Evolutionary conservation across 2,888 invertebrate species (phyloP).

Genomic region (Thymelicus lineola): DNA sequence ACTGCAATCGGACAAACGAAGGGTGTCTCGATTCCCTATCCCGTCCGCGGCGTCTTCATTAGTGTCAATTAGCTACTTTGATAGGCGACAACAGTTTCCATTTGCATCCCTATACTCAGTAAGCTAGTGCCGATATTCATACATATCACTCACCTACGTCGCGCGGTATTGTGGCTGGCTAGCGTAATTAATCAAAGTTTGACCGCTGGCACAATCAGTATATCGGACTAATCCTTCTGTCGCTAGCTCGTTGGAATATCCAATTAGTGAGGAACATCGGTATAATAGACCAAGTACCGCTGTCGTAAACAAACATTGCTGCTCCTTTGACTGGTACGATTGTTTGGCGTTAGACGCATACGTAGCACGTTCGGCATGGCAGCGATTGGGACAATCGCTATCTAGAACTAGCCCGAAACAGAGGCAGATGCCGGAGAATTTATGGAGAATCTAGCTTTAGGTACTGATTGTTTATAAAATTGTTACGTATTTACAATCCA

Average conservation of each 20-base stretch:
- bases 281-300: slow-evolving; percentile 55
- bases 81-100: not conserved
- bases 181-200: slow-evolving; percentile 37
- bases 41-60: not conserved
- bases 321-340: slow-evolving; percentile 56
- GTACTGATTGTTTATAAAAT: no score
- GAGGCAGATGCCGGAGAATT: no score
- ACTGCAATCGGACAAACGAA: not conserved
- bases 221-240: slow-evolving; percentile 35
- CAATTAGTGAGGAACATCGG: slow-evolving; percentile 57
- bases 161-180: slow-evolving; percentile 1
- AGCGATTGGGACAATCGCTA: not conserved
- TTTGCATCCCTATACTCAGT: not conserved
- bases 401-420: not conserved
- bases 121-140: not conserved
- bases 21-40: not conserved
- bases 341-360: slow-evolving; percentile 11
- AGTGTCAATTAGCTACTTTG: not conserved
- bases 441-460: no score
- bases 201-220: slow-evolving; percentile 43
- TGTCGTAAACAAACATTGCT: slow-evolving; percentile 57
- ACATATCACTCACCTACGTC: slow-evolving; percentile 15
- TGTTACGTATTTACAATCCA: no score
- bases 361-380: not conserved
- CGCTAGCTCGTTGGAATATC: slow-evolving; percentile 49